Conservation (phyloP, 2,113 vertebrate genomes). For the Psilopogon haemacephalus region DNA sequence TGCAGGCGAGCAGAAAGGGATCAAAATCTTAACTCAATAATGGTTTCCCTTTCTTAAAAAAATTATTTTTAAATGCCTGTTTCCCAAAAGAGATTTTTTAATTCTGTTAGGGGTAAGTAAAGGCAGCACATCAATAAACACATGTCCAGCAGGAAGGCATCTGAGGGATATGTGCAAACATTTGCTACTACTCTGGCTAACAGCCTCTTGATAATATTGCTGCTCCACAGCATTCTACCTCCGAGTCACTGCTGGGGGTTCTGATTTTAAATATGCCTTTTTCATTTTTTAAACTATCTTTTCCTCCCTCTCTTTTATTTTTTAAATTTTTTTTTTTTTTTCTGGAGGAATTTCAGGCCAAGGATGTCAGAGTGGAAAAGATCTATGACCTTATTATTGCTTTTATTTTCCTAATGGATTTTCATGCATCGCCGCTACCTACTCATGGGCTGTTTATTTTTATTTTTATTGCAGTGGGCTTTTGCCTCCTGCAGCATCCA, state of each 20-base stretch:
- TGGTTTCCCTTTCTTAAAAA: neutral
- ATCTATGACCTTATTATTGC: slow-evolving; percentile 45
- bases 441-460: slow-evolving; percentile 30
- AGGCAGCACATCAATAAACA: neutral
- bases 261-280: neutral
- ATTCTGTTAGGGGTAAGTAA: neutral
- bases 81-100: neutral
- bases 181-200: neutral
- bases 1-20: neutral
- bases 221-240: neutral
- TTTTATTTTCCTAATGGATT: slow-evolving; percentile 59
- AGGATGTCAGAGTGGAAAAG: neutral
- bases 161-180: neutral
- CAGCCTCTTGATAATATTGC: slow-evolving; percentile 49
- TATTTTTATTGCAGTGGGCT: slow-evolving; percentile 2
- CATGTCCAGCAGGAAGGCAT: accelerated
- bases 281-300: too few relatives aligned
- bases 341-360: slow-evolving; percentile 18
- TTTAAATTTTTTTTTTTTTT: neutral
- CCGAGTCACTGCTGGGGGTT: neutral
- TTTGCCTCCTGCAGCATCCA: neutral
- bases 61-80: accelerated
- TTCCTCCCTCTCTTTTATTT: too few relatives aligned
- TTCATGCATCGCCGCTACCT: slow-evolving; percentile 25
- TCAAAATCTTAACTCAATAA: neutral